Evolutionary conservation across 2,797 vertebrate species (phyloP), one percentile per base, ranked within the genome.

Genomic region (Chiloscyllium punctatum): DNA sequence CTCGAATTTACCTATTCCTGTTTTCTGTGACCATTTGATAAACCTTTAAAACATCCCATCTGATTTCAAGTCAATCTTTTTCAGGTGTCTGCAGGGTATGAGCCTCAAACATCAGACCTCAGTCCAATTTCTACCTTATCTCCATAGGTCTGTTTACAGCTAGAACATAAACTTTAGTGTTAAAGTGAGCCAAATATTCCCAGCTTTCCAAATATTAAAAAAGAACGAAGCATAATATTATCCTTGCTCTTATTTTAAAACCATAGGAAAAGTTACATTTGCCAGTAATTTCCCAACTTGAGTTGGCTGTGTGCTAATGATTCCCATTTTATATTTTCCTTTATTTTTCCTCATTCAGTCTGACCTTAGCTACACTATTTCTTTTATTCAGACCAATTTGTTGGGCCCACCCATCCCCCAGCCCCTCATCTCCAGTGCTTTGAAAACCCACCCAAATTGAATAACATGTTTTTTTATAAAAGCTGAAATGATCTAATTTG

Each of bases 401-500:
- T 94, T 74, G 69, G 5, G 42, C 90, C 27, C 62, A 27, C 66
- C 92, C 68, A 48, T 71, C 92, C 92, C 69, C 88, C 88, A 30
- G 4, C 33, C 87, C 6, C 51, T 90, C 66, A 71, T 48, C n/a
- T 33, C 69, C 42, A 5, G 27, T 33, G 27, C 94, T 53, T 21
- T 13, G 13, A n/a, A 94, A 53, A 33, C 94, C 42, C 21, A 95
- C 30, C 48, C n/a, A 95, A 95, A 74, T 95, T 77, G 48, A 74
- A 77, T 74, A 77, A 33, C 94, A 95, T 15, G 53, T 48, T 74
- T 51, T 95, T 77, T 69, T 71, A 95, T 48, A 51, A 95, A 77
- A 95, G 94, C 95, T 71, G 95, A 69, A 87, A 95, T 94, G 53
- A 69, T 66, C 5, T 16, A 96, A 96, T 96, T 96, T 37, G 95